Conservation (phyloP, 1,140 invertebrate genomes). For the Trichonephila inaurata region DNA sequence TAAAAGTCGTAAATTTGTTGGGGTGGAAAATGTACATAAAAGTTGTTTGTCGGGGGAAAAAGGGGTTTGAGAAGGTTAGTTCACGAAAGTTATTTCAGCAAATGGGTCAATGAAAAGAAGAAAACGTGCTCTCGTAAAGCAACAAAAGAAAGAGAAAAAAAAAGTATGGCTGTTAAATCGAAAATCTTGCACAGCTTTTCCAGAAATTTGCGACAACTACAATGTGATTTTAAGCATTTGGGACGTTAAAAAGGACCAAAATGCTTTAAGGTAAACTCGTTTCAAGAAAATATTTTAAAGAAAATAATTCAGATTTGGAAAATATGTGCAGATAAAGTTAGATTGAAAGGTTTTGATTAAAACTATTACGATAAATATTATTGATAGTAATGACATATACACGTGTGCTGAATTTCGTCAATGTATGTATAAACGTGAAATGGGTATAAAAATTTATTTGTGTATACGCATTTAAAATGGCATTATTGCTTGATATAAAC, state of each 20-base stretch:
- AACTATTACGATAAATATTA: too few species aligned
- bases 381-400: too few species aligned
- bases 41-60: slow-evolving; percentile 50
- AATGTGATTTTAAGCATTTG: not conserved
- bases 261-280: not conserved
- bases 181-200: not conserved
- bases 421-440: too few species aligned
- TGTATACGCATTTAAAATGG: too few species aligned
- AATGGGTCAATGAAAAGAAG: slow-evolving; percentile 67
- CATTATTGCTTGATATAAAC: too few species aligned
- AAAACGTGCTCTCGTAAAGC: slow-evolving; percentile 52
- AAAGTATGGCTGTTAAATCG: not conserved
- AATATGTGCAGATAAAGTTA: too few species aligned
- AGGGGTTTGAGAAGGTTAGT: slow-evolving; percentile 31
- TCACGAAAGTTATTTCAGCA: slow-evolving; percentile 60
- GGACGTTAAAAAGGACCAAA: not conserved
- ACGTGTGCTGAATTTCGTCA: too few species aligned
- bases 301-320: not conserved
- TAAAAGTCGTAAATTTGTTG: slow-evolving; percentile 75
- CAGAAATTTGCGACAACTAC: not conserved
- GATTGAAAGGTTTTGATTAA: too few species aligned
- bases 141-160: not conserved
- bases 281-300: not conserved
- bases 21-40: slow-evolving; percentile 75
- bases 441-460: too few species aligned